Base-by-base conservation (phyloP, 2,797 vertebrate species). In the Pangasius macronema region DNA sequence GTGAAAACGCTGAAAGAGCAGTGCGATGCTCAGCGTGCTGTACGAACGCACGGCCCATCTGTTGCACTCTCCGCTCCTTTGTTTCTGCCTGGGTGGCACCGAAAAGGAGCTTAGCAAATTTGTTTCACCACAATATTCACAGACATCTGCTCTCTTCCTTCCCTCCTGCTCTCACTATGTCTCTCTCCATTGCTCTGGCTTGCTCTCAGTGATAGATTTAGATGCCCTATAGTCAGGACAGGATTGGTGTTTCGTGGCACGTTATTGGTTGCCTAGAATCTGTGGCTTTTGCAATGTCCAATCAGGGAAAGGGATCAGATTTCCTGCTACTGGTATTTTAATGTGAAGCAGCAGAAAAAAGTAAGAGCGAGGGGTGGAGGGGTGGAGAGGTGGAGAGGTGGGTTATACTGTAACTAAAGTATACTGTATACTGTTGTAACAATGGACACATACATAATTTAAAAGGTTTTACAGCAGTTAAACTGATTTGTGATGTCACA, bases 191-290 rank as follows among this genome's bases (percentile, higher is more conserved):
- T 16, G 18, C 80, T 55, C 57, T 75, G 3, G 18, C 75, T 36
- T 14, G 24, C 51, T 82, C 16, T 82, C 57, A 76, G 83, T 11
- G 55, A 93, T 86, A 42, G 20, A 10, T 85, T 89, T 88, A 85
- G 87, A 89, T 86, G 59, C 85, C 63, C 83, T 86, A 81, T 84
- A 73, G 39, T 61, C 84, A 70, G 86, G 79, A 59, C 55, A 67
- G 42, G 79, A 79, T 87, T 85, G 82, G 33, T 10, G 24, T n/a
- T n/a, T 76, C 33, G 73, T 80, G 81, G 42, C 42, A 55, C 82
- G 27, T 67, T 79, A 92, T 90, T 93, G 92, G 89, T 89, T 53
- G 89, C 89, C 91, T 89, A 90, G 89, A 92, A 91, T 89, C 85
- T 65, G 14, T 81, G 33, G 82, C 87, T 84, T 89, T 51, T 65